Evolutionary conservation across 53 echinoderm and acorn worm genomes (phyloP), one percentile per base, ranked within the genome.

Genomic region (Paelopatides confundens): DNA sequence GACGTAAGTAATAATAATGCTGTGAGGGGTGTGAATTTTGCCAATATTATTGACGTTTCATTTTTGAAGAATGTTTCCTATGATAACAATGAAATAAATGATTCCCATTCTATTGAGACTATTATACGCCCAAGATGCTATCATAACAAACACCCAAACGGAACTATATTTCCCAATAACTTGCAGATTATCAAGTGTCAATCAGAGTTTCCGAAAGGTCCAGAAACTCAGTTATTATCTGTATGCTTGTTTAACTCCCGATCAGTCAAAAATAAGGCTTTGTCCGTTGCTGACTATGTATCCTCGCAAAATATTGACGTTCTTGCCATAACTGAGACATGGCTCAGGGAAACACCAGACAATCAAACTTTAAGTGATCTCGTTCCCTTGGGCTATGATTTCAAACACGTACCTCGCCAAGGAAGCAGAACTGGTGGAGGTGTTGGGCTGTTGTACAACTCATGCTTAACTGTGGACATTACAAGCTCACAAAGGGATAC

Each of bases 391-490:
- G 87, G 87, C 39, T 87, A 87, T 63, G 63, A 32, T 29, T 78
- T 88, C 35, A 62, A 82, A 37, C 88, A 88, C 39, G 23, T 88
- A 66, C 81, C 88, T 15, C 78, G 88, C 35, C 82, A 64, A 40
- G 48, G 28, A 26, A 62, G 21, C 27, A 43, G 69, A 58, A 46
- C 65, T 66, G 82, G 82, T 29, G 82, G 81, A 37, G 82, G 88
- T 43, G 88, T 82, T 46, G 88, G 81, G 14, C 5, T 88, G 5
- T 36, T 88, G 13, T 70, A 28, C 31, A 88, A 79, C 43, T 54
- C 58, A 2, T 76, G 77, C 8, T 77, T 87, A 47, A 33, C 76
- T 38, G 63, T 62, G 29, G 65, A 77, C 58, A n/a, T 79, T 34
- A 43, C 26, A 31, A 40, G 79, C 52, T 82, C 88, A n/a, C 35